A percentile compares a stretch with the other conserved stretches of the same genome.
Conservation (phyloP, 2,888 invertebrate genomes). For the Cephus sareptanus region DNA sequence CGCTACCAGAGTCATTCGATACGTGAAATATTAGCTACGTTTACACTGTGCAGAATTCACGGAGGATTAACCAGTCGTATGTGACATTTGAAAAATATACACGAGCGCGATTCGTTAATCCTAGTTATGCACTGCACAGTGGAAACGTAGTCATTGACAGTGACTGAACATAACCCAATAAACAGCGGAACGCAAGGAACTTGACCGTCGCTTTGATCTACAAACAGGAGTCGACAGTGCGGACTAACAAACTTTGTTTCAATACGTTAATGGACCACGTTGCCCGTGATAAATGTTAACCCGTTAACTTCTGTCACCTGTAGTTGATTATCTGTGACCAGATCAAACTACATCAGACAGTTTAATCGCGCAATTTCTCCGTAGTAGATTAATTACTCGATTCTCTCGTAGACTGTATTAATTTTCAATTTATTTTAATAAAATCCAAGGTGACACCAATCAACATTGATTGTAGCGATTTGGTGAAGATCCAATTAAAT, state of each 20-base stretch:
- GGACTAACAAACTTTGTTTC: not conserved
- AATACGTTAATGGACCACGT: not conserved
- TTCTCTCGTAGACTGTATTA: not conserved
- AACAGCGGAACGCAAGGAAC: not conserved
- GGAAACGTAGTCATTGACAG: not conserved
- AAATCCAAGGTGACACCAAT: not conserved
- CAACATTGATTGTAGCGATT: not conserved
- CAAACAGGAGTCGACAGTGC: not conserved
- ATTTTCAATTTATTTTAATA: not conserved
- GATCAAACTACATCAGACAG: not conserved
- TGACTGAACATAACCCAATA: not conserved
- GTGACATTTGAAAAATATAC: too few species aligned
- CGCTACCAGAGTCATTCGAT: not conserved
- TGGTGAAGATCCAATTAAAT: not conserved
- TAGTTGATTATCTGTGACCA: not conserved
- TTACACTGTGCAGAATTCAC: too few species aligned
- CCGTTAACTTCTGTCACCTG: not conserved
- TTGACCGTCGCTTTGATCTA: not conserved
- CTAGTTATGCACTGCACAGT: too few species aligned
- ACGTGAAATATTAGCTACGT: not conserved
- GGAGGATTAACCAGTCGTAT: too few species aligned
- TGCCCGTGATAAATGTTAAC: not conserved
- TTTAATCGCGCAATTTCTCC: not conserved
- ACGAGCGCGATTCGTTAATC: too few species aligned
- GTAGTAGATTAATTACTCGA: not conserved